These are phyloP conservation scores for Scomber colias DNA, from an alignment of 2,113 vertebrate genomes.

Conservation along the genomic window DNA sequence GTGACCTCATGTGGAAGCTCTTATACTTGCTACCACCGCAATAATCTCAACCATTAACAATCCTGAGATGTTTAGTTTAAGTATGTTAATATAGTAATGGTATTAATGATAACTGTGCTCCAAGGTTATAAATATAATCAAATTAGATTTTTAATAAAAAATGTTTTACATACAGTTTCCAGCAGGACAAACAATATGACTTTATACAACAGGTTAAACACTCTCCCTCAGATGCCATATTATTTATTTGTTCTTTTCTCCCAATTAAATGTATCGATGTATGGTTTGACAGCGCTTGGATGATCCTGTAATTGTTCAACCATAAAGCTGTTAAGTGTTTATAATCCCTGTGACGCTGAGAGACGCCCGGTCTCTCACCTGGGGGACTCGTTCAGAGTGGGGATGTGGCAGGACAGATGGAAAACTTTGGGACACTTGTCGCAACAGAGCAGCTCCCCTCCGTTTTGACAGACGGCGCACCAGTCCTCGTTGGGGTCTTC, in stretches of 20 bases:
- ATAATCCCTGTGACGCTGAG: background rate
- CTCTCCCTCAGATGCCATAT: background rate
- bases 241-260: background rate
- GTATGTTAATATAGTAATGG: background rate
- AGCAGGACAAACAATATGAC: too few relatives aligned
- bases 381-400: slow-evolving; percentile 93
- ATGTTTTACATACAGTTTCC: background rate
- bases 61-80: background rate
- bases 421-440: slow-evolving; percentile 98
- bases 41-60: background rate
- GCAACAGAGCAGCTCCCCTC: slow-evolving; percentile 96
- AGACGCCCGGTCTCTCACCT: slow-evolving; percentile 82
- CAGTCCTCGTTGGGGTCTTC: slow-evolving; percentile 95
- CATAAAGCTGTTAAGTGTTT: background rate
- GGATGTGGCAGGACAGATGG: slow-evolving; percentile 96
- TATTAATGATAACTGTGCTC: background rate
- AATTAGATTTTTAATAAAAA: background rate
- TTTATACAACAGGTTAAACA: background rate
- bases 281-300: background rate
- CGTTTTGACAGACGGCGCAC: slow-evolving; percentile 99
- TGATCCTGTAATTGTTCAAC: background rate
- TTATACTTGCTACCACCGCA: background rate
- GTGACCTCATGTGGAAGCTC: background rate
- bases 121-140: too few relatives aligned
- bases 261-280: background rate